Conservation (phyloP, 2,888 invertebrate genomes). For the Nipponacmea schrenckii region DNA sequence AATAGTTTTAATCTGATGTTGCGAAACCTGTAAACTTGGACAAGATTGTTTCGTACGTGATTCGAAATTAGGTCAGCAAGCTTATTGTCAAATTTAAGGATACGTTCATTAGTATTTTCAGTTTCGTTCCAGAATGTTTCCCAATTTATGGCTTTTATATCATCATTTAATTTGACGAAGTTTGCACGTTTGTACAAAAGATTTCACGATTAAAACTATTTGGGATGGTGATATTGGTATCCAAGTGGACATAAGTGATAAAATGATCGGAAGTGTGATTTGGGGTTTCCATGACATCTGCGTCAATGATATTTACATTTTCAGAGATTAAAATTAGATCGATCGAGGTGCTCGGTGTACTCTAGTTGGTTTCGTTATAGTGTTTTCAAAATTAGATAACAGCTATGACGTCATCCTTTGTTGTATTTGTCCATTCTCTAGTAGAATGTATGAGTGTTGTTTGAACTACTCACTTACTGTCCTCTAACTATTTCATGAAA, state of each 20-base stretch:
- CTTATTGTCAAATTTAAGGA: background rate
- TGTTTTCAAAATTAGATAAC: background rate
- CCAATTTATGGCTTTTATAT: background rate
- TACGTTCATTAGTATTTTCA: background rate
- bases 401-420: background rate
- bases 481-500: too few species aligned
- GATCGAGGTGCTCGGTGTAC: background rate
- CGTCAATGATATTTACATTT: background rate
- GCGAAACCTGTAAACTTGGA: too few species aligned
- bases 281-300: background rate
- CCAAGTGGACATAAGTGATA: background rate
- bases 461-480: background rate
- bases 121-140: background rate
- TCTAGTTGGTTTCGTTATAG: slow-evolving; percentile 2
- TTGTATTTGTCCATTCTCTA: too few species aligned
- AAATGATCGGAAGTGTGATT: background rate
- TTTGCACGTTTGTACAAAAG: background rate
- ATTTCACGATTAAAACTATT: background rate
- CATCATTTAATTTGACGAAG: background rate
- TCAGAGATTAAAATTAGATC: background rate
- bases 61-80: background rate
- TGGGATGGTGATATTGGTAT: background rate
- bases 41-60: too few species aligned
- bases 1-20: background rate
- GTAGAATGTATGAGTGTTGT: background rate